Evolutionary conservation across 2,888 invertebrate species (phyloP), one percentile per base, ranked within the genome.

Genomic region (Abrostola triplasia): DNA sequence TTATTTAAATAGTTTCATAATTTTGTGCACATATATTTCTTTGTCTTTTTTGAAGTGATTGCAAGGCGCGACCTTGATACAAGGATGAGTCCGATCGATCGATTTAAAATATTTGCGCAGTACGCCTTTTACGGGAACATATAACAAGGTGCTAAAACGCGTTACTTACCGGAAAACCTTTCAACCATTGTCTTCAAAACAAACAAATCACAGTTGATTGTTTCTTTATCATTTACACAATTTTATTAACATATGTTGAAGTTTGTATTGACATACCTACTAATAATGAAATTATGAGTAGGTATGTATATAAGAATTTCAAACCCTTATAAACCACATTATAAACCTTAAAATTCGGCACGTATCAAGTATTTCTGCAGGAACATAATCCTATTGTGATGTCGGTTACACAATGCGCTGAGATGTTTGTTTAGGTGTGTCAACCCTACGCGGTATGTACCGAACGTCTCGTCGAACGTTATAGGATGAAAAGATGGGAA

Each of bases 391-490:
- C 70, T 65, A 70, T 79, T 76, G 72, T 74, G 50, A 57, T 70
- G 67, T 71, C 56, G 50, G 41, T 76, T 71, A 77, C 64, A 81
- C 76, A 84, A 81, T 79, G 67, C 74, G 49, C 59, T 50, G 65
- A 71, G 50, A 65, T 83, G 72, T 87, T 88, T 85, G 68, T 79
- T 85, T 84, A 85, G 84, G 83, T 63, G 72, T 65, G 83, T 73
- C 86, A 86, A 77, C 88, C 88, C 86, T 88, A 76, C 36, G 57
- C 64, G 64, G 58, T 80, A 72, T 78, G 82, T 80, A 83, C 82
- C 77, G 67, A 65, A 64, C 74, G 78, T 74, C 75, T 81, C 70
- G 61, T 59, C 54, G 60, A 38, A 38, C 9, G 37, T 12, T 35
- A 48, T 6, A 7, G 0, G 61, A 60, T 2, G 12, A 10, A 68